Percentiles rank a stretch among this genome's conserved stretches.
Evolutionary conservation across 2,888 invertebrate genomes (phyloP).

Genomic region (Ophraella communa): DNA sequence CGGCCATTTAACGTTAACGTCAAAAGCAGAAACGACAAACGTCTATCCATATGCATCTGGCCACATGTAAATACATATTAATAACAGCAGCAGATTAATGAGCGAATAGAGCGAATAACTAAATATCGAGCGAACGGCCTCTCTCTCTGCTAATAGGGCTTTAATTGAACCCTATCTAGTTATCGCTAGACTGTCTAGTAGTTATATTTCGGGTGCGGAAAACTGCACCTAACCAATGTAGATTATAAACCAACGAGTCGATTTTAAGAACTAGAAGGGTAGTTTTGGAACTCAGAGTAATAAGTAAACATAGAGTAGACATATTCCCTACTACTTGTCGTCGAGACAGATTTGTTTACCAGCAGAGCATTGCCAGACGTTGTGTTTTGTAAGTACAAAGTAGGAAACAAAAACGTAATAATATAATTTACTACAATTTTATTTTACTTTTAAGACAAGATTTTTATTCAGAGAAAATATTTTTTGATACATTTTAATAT

Average conservation of each 20-base stretch:
- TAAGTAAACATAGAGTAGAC: too few species aligned
- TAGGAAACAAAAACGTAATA: too few species aligned
- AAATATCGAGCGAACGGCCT: slow-evolving; percentile 23
- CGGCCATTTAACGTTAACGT: slow-evolving; percentile 27
- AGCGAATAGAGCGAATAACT: slow-evolving; percentile 34
- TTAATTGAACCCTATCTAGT: slow-evolving; percentile 47
- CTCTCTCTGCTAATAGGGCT: slow-evolving; percentile 47
- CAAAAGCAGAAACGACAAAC: slow-evolving; percentile 37
- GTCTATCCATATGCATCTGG: slow-evolving; percentile 37
- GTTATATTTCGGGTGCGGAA: slow-evolving; percentile 9
- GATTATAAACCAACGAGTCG: background rate
- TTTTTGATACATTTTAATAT: too few species aligned
- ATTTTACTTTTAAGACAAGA: too few species aligned
- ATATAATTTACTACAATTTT: too few species aligned
- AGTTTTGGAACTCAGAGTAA: too few species aligned
- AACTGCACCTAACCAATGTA: slow-evolving; percentile 17
- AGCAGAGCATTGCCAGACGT: too few species aligned
- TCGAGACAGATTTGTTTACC: too few species aligned
- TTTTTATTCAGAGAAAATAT: too few species aligned
- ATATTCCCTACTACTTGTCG: too few species aligned
- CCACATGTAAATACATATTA: slow-evolving; percentile 55
- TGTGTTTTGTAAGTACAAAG: too few species aligned
- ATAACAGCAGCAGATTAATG: slow-evolving; percentile 54
- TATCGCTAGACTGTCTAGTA: slow-evolving; percentile 37
- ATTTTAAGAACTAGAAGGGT: too few species aligned